Evolutionary conservation across 2,797 vertebrate species (phyloP).

Genomic region (Acropternis orthonyx): DNA sequence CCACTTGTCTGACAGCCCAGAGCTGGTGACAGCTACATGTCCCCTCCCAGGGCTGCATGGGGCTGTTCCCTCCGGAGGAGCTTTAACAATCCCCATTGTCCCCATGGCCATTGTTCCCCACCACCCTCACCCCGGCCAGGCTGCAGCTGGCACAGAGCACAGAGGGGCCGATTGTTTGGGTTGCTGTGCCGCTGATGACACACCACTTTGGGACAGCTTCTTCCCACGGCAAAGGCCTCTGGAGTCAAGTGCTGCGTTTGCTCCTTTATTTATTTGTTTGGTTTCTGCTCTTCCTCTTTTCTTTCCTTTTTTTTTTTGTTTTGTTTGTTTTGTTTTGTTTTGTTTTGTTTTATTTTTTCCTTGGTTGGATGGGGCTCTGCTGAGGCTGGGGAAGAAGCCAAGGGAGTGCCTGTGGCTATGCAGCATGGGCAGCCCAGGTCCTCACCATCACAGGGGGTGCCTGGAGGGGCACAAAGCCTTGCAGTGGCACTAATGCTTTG

Average conservation of each 20-base stretch:
- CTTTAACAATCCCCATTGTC: slow-evolving; percentile 23
- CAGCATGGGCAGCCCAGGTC: background rate
- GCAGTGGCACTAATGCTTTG: background rate
- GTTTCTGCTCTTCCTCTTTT: background rate
- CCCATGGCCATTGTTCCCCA: background rate
- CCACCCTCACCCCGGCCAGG: rapidly evolving
- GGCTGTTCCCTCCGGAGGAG: background rate
- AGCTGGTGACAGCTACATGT: background rate
- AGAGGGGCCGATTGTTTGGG: slow-evolving; percentile 20
- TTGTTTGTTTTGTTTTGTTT: background rate
- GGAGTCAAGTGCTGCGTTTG: background rate
- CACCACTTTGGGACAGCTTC: background rate
- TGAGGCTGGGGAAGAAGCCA: background rate
- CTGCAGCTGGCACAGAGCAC: background rate
- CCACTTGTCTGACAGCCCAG: background rate
- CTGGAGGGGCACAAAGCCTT: background rate
- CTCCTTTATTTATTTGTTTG: background rate
- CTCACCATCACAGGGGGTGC: rapidly evolving
- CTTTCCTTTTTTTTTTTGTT: too few species aligned
- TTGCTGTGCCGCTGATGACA: background rate
- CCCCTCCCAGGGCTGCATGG: background rate
- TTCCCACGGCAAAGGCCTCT: slow-evolving; percentile 5
- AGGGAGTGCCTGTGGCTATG: background rate
- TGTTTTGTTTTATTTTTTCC: background rate
- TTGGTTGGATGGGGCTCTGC: background rate